Percentiles rank a stretch among this genome's conserved stretches.
Evolutionary conservation across 2,113 vertebrate species (phyloP).

Genomic region (Amphiprion percula): DNA sequence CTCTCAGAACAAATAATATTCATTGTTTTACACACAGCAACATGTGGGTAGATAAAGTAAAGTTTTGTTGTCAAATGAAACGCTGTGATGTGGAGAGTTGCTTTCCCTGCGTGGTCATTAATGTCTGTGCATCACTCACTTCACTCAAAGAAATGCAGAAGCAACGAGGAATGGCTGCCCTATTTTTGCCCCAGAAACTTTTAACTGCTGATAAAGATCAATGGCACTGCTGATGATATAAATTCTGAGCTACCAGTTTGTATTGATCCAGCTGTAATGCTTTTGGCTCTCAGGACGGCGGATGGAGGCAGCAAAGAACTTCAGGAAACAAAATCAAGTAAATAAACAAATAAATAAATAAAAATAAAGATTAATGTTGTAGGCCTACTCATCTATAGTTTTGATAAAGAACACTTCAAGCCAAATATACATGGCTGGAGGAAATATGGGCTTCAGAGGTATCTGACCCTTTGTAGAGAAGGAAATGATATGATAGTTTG

Average conservation of each 20-base stretch:
- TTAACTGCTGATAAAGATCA: constrained; percentile 82
- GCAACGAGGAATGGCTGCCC: constrained; percentile 58
- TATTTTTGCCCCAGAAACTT: constrained; percentile 79
- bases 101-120: constrained; percentile 45
- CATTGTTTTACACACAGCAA: constrained; percentile 39
- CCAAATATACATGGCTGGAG: constrained; percentile 54
- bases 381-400: constrained; percentile 59
- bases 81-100: constrained; percentile 28
- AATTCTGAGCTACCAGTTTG: constrained; percentile 82
- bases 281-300: constrained; percentile 74
- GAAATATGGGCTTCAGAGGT: constrained; percentile 34
- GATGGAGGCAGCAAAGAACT: constrained; percentile 60
- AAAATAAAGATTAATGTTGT: constrained; percentile 72
- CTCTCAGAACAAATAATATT: constrained; percentile 31
- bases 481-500: background rate
- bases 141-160: constrained; percentile 58
- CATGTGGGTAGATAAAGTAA: constrained; percentile 59
- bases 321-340: constrained; percentile 23
- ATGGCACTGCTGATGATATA: constrained; percentile 81
- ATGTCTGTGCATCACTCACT: constrained; percentile 47
- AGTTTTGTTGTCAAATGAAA: constrained; percentile 43
- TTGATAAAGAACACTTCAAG: constrained; percentile 59
- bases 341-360: constrained; percentile 51
- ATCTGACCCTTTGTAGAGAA: constrained; percentile 3
- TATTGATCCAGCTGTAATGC: constrained; percentile 82